phyloP scores from a whole-genome alignment of 2,797 vertebrate species.

The Nasua narica region DNA sequence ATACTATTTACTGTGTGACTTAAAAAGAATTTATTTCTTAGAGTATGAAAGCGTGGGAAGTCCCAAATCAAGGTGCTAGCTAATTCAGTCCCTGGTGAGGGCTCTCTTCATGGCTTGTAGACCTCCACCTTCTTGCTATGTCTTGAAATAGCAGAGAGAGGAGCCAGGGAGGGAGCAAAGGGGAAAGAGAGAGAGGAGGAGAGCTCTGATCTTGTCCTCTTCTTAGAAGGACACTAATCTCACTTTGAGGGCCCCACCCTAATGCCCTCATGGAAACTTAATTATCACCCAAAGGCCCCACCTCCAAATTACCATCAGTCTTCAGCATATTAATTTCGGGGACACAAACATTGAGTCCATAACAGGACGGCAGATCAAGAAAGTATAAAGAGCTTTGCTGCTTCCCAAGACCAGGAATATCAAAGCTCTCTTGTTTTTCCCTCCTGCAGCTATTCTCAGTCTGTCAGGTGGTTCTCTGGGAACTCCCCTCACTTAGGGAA shows the following conservation, averaged over 20 bases:
- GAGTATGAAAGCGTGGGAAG: background rate
- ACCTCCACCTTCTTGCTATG: background rate
- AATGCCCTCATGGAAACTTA: background rate
- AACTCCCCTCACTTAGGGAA: background rate
- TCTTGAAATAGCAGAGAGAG: background rate
- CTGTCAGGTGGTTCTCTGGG: background rate
- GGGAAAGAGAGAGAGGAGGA: background rate
- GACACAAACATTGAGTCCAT: background rate
- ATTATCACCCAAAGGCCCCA: background rate
- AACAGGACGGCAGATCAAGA: background rate
- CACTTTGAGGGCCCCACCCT: background rate
- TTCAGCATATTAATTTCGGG: background rate
- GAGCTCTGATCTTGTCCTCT: background rate
- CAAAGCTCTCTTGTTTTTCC: background rate
- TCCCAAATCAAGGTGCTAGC: background rate
- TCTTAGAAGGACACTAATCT: background rate
- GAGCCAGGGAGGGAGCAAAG: background rate
- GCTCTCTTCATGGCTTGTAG: background rate
- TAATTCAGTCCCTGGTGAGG: background rate
- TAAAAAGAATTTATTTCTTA: background rate
- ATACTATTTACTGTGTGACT: background rate
- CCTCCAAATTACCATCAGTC: background rate
- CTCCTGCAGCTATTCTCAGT: accelerated
- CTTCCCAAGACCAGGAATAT: background rate
- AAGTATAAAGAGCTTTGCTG: background rate